These are phyloP conservation scores for Hemibagrus wyckioides DNA, from an alignment of 2,113 vertebrate genomes.

Conservation along the genomic window DNA sequence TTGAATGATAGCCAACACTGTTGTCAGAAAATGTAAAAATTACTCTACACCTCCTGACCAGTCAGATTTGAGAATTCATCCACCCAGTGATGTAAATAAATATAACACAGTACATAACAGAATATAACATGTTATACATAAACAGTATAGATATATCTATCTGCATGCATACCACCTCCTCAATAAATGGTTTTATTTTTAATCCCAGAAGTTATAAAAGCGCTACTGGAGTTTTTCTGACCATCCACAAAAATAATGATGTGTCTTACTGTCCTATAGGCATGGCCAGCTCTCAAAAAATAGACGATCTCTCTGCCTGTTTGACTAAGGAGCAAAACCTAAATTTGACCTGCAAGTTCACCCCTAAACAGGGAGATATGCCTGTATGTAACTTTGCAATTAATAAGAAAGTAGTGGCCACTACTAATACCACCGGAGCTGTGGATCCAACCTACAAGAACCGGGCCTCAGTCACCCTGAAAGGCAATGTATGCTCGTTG, in stretches of 20 bases:
- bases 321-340: slow-evolving; percentile 64
- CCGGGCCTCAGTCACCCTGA: slow-evolving; percentile 58
- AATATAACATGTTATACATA: neutral
- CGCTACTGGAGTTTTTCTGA: neutral
- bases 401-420: slow-evolving; percentile 63
- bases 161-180: neutral
- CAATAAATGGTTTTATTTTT: neutral
- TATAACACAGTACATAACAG: neutral
- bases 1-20: neutral
- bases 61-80: neutral
- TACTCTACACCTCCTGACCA: neutral
- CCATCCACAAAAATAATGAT: neutral
- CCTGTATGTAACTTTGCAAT: slow-evolving; percentile 65
- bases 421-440: slow-evolving; percentile 51
- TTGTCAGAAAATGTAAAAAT: neutral
- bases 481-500: slow-evolving; percentile 61
- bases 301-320: slow-evolving; percentile 64
- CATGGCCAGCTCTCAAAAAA: slow-evolving; percentile 65
- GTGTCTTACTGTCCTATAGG: slow-evolving; percentile 55
- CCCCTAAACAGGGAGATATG: slow-evolving; percentile 41
- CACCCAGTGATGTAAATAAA: neutral
- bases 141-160: no score
- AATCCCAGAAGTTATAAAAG: neutral
- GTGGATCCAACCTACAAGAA: slow-evolving; percentile 64
- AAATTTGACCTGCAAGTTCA: slow-evolving; percentile 68